phyloP scores from a whole-genome alignment of 1,140 invertebrate species.

The Chlorops oryzae region DNA sequence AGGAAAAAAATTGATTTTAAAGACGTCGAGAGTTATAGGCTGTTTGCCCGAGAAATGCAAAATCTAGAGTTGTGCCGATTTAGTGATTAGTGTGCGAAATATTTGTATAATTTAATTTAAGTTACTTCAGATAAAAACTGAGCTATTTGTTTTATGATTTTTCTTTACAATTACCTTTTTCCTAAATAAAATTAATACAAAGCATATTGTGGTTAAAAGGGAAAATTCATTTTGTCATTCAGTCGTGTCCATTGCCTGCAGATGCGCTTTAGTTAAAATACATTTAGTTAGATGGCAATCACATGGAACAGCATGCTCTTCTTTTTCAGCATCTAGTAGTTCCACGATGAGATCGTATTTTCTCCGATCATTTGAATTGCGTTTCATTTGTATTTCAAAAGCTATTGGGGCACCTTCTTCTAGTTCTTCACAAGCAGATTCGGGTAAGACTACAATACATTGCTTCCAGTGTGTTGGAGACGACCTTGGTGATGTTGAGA shows the following conservation, averaged over 20 bases:
- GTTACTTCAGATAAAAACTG: too few species aligned
- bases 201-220: too few species aligned
- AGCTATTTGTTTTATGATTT: too few species aligned
- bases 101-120: too few species aligned
- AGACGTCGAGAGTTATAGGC: too few species aligned
- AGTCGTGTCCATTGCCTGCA: conserved; percentile 34
- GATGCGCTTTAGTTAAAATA: conserved; percentile 57
- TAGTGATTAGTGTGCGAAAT: too few species aligned
- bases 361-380: conserved; percentile 48
- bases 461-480: conserved; percentile 95
- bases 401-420: conserved; percentile 60
- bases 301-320: conserved; percentile 73
- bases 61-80: too few species aligned
- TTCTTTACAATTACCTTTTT: too few species aligned
- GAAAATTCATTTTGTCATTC: conserved; percentile 1
- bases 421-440: conserved; percentile 48
- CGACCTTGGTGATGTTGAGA: conserved; percentile 69
- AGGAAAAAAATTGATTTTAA: too few species aligned
- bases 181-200: too few species aligned
- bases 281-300: conserved; percentile 70
- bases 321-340: conserved; percentile 61
- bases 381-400: conserved; percentile 58
- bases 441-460: conserved; percentile 73
- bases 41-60: too few species aligned
- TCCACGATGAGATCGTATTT: conserved; percentile 58